Evolutionary conservation across 2,888 invertebrate species (phyloP), one percentile per base, ranked within the genome.

Genomic region (Tenthredo notha): DNA sequence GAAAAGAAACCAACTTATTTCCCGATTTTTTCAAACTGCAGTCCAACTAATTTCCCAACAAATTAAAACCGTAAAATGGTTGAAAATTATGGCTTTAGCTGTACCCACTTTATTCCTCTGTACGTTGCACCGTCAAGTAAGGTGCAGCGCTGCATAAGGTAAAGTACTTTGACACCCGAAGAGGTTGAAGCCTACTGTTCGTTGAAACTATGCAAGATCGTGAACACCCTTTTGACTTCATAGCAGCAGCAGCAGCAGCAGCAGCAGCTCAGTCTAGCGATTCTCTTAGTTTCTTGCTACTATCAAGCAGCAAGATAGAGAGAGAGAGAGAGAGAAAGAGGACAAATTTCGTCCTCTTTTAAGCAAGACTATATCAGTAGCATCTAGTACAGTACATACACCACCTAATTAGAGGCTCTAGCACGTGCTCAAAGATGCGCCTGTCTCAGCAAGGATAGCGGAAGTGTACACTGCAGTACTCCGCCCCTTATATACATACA

Each of bases 361-460:
- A 25, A 18, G 33, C 33, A 15, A 15, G 4, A 33, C 67, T 33
- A 67, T 33, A 67, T 67, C 67, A 67, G 67, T 67, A 15, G 33
- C 67, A 67, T 33, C 67, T 67, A 33, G 67, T 67, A 18, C 33
- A 33, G 18, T 15, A 18, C 5, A 33, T 25, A n/a, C 54, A n/a
- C 47, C 54, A n/a, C n/a, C 88, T 89, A 91, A 91, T 91, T 91
- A 91, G 90, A 90, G 89, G 67, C 67, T 67, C 10, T 90, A 87
- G 87, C 87, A 89, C 90, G 88, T 90, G 89, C 87, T 90, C 88
- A 91, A 90, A 90, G 88, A 88, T 61, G 61, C 61, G 61, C 61
- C 61, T 10, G 61, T 61, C 61, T 61, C 61, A 61, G 21, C 61
- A 9, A 61, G 61, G 61, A 25, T 61, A 61, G 25, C 61, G 25